Evolutionary conservation across 2,797 vertebrate species (phyloP).

Genomic region (Lateolabrax maculatus): DNA sequence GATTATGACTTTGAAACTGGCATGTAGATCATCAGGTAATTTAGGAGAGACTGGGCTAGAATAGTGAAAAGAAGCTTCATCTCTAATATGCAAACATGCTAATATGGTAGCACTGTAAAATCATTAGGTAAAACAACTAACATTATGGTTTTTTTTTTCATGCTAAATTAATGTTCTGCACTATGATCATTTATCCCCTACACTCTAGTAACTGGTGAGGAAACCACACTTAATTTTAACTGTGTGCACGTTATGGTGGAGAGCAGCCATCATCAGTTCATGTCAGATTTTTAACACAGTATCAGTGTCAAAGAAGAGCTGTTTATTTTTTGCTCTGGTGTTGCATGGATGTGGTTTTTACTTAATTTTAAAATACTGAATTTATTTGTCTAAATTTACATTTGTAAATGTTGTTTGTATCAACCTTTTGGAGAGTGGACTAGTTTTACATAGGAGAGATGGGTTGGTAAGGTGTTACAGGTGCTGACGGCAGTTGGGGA

Average conservation of each 20-base stretch:
- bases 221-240: background rate
- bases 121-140: conserved; percentile 20
- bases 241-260: background rate
- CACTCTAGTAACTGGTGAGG: background rate
- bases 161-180: conserved; percentile 22
- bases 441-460: background rate
- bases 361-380: background rate
- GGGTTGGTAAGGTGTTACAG: background rate
- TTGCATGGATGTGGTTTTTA: background rate
- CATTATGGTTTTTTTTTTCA: background rate
- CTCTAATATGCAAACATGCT: conserved; percentile 32
- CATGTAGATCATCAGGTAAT: conserved; percentile 56
- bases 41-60: conserved; percentile 38
- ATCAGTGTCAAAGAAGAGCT: background rate
- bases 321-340: background rate
- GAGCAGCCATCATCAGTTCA: background rate
- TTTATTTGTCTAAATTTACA: background rate
- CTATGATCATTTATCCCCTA: background rate
- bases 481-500: background rate
- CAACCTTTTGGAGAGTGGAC: background rate
- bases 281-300: background rate
- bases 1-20: conserved; percentile 37
- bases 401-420: background rate
- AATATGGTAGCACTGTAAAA: conserved; percentile 30
- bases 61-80: conserved; percentile 39